Evolutionary conservation across 2,888 invertebrate species (phyloP), one percentile per base, ranked within the genome.

Genomic region (Agrochola litura): DNA sequence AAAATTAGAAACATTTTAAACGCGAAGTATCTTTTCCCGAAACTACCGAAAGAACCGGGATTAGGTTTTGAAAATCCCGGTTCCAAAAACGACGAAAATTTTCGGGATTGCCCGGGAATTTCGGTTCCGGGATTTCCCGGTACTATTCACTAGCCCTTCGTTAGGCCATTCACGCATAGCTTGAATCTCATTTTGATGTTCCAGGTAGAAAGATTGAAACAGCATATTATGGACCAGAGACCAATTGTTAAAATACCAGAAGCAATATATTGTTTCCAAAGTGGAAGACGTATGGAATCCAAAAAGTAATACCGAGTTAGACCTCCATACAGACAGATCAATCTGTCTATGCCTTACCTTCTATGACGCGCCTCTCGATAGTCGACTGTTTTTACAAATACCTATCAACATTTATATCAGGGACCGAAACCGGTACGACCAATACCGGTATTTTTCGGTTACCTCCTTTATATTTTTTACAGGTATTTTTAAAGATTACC

Each of bases 171-270:
- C 16, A 19, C 8, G 6, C n/a, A 54, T 37, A 56, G 10, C n/a
- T 61, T 25, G 2, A 76, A 52, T 41, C 5, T 30, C 14, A 52
- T 61, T 64, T n/a, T 79, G 6, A 67, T 73, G n/a, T 82, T 88
- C 16, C 81, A 96, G 96, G 89, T 96, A 63, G 93, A 95, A 19
- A 90, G 95, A 88, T 86, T 96, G 73, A 92, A 91, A 77, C 91
- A 93, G 81, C 91, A 93, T 9, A 88, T 96, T 37, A 88, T 92
- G 90, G 93, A 95, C 86, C 91, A 95, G 87, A 92, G 80, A 37
- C 94, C 95, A 4, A 82, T 94, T 54, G 92, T 93, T 1, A 84
- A 92, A 81, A 91, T 96, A 81, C 79, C 92, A 30, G 95, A 96
- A 56, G 96, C 96, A 56, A 86, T 95, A 68, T 81, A 89, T 79